Conservation (phyloP, 1,140 invertebrate species). For the Diachasmimorpha longicaudata region DNA sequence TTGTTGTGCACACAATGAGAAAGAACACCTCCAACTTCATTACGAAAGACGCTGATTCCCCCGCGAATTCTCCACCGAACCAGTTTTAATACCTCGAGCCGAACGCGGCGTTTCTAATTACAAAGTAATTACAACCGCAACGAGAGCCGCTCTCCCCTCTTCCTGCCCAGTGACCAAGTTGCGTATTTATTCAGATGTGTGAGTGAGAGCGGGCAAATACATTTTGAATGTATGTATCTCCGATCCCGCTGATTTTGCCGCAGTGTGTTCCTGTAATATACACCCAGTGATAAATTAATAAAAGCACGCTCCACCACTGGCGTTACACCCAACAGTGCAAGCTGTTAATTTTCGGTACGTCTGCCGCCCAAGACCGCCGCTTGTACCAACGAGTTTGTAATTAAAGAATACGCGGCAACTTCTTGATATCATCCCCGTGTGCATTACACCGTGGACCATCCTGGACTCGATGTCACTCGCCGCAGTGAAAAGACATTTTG, state of each 20-base stretch:
- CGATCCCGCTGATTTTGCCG: slow-evolving; percentile 3
- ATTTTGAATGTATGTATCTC: not conserved
- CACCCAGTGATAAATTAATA: slow-evolving; percentile 53
- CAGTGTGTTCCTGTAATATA: slow-evolving; percentile 36
- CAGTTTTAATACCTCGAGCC: not conserved
- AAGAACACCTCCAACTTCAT: slow-evolving; percentile 12
- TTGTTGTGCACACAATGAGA: not conserved
- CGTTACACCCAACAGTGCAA: slow-evolving; percentile 33
- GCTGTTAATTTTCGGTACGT: slow-evolving; percentile 30
- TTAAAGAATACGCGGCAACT: slow-evolving; percentile 41
- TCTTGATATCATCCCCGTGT: not conserved
- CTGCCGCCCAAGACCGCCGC: not conserved
- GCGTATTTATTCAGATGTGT: not conserved
- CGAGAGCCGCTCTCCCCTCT: slow-evolving; percentile 29
- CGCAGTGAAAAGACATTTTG: not conserved
- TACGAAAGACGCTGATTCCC: not conserved
- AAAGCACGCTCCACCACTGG: slow-evolving; percentile 37
- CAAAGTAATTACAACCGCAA: slow-evolving; percentile 48
- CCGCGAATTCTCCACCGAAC: not conserved
- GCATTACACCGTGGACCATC: not conserved
- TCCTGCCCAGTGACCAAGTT: not conserved
- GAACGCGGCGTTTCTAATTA: slow-evolving; percentile 43
- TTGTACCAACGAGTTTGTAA: slow-evolving; percentile 43
- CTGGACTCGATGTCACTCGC: not conserved
- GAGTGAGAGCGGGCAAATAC: not conserved